Evolutionary conservation across 1,140 invertebrate genomes (phyloP), one percentile per base, ranked within the genome.

Genomic region (Chelonus insularis): DNA sequence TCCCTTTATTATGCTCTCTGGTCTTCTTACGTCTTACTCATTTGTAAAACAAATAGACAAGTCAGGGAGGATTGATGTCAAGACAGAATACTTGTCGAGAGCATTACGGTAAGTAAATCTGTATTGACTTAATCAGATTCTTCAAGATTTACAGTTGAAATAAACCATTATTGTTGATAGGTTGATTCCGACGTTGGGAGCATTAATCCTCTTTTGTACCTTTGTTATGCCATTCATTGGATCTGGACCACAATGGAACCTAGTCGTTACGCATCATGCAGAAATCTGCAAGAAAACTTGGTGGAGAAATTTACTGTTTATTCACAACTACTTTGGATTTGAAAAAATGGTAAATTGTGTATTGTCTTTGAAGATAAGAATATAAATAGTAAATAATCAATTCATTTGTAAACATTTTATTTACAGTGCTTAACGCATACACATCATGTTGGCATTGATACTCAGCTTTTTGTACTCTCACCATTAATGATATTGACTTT

Each of bases 371-470:
- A 1, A 12, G 25, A 47, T 29, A 23, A 39, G 57, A 55, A 43
- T 32, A 52, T 39, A 50, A 25, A 51, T 66, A 36, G 48, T 60
- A 20, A 34, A 25, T 60, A 25, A 34, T 47, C 37, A 55, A 61
- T 68, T 58, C 29, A 59, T 47, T 62, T 63, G 12, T 41, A 59
- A 52, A 41, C 52, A 14, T 65, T 60, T 41, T 47, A 67, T 41
- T 84, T 82, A 21, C 68, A 87, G 86, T 90, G 88, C 67, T 71
- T 89, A 12, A 89, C 87, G 0, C 88, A 90, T 56, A 90, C 88
- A 0, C 88, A 90, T 72, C 88, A 90, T 62, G 52, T 95, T 57
- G 91, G 92, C 7, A 93, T 94, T 68, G 93, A 95, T 69, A 92
- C 91, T 57, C 91, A 94, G 79, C 81, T 94, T 9, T 94, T 93